These are phyloP conservation scores for Phalera bucephala DNA, from an alignment of 2,888 invertebrate genomes.

Conservation along the genomic window DNA sequence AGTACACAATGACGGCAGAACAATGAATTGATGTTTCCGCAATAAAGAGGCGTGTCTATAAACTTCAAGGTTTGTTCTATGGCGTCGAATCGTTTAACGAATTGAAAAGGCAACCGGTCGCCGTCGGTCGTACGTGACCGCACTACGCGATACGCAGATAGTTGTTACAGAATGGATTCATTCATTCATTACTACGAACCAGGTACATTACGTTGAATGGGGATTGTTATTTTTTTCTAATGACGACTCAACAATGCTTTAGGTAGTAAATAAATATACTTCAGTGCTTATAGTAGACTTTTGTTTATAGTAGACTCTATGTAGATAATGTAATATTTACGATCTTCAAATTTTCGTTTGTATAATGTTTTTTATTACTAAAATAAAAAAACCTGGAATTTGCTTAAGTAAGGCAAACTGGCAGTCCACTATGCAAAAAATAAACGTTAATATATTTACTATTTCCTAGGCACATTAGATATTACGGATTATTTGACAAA, in stretches of 20 bases:
- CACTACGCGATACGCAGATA: conserved; percentile 48
- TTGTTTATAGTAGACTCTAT: no score
- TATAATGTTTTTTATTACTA: no score
- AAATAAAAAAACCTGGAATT: no score
- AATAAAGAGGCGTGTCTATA: conserved; percentile 32
- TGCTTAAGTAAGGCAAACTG: no score
- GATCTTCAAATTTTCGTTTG: no score
- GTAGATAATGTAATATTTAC: no score
- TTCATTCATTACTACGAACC: conserved; percentile 42
- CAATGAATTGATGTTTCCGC: conserved; percentile 28
- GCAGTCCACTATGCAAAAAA: no score
- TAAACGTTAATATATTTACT: no score
- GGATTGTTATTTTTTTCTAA: background rate
- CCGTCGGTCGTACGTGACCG: conserved; percentile 53
- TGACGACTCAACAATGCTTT: background rate
- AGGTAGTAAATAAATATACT: no score
- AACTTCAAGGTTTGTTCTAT: conserved; percentile 32
- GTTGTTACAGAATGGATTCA: conserved; percentile 45
- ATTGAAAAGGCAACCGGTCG: conserved; percentile 53
- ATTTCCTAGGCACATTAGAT: no score
- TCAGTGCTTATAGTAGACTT: no score
- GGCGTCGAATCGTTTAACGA: conserved; percentile 40
- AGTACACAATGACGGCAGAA: conserved; percentile 11
- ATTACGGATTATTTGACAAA: background rate
- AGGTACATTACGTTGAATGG: conserved; percentile 37